Percentiles rank a stretch among this genome's conserved stretches.
Conservation (phyloP, 2,888 invertebrate species). For the Abscondita cerata region DNA sequence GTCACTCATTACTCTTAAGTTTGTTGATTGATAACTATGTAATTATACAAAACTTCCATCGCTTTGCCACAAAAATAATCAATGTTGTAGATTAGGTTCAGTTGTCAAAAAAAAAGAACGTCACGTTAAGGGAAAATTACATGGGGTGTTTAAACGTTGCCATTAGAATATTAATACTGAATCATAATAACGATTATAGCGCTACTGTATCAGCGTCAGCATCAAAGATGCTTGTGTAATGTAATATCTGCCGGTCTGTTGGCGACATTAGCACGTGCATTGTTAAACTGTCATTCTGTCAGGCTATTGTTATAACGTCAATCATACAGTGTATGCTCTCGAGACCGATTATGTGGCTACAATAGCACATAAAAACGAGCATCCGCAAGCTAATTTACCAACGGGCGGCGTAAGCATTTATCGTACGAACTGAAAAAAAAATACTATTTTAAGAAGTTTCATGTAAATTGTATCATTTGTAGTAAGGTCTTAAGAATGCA, state of each 20-base stretch:
- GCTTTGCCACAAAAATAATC: neutral
- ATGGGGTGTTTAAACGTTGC: constrained; percentile 1
- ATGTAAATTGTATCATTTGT: constrained; percentile 29
- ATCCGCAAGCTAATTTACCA: constrained; percentile 28
- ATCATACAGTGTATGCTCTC: constrained; percentile 34
- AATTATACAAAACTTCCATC: constrained; percentile 1
- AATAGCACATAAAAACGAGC: constrained; percentile 31
- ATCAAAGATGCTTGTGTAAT: constrained; percentile 42
- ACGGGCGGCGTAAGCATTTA: constrained; percentile 23
- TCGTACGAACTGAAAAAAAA: neutral
- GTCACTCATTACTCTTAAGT: neutral
- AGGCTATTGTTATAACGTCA: constrained; percentile 45
- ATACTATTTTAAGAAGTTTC: constrained; percentile 15
- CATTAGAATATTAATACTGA: constrained; percentile 10
- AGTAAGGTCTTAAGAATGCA: constrained; percentile 34
- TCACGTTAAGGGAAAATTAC: constrained; percentile 1
- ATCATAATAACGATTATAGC: constrained; percentile 15
- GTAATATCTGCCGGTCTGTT: constrained; percentile 49
- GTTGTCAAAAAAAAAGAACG: neutral
- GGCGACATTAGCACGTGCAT: constrained; percentile 46
- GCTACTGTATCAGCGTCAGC: constrained; percentile 20
- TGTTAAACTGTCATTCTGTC: constrained; percentile 46
- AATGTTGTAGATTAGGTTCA: neutral
- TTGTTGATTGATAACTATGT: neutral
- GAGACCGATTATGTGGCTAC: constrained; percentile 36